Evolutionary conservation across 2,888 invertebrate genomes (phyloP).

Genomic region (Allolobophora icterica): DNA sequence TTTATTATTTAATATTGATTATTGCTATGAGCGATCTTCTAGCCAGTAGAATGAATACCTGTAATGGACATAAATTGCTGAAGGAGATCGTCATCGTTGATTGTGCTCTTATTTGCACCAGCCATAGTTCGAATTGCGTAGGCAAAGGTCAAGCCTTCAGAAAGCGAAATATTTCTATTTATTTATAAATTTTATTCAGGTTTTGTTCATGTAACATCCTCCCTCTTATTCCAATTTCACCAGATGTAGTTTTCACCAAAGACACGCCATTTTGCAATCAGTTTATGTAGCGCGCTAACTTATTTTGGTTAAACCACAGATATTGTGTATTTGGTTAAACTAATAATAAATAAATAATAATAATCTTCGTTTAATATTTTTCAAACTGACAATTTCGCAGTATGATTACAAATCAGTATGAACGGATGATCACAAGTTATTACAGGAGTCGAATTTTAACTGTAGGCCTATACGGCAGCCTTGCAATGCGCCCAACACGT

Average conservation of each 20-base stretch:
- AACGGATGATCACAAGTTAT: too few species aligned
- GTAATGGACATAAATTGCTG: conserved; percentile 21
- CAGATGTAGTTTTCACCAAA: neutral
- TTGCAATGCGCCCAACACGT: too few species aligned
- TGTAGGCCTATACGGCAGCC: too few species aligned
- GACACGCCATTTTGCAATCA: neutral
- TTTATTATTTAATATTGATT: neutral
- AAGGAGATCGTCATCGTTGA: neutral
- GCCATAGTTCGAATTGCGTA: conserved; percentile 9
- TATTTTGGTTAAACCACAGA: too few species aligned
- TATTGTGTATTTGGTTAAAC: too few species aligned
- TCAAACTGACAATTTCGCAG: too few species aligned
- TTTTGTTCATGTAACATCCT: neutral
- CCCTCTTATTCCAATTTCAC: conserved; percentile 13
- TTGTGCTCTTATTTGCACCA: neutral
- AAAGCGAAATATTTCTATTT: neutral
- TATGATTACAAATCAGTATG: too few species aligned
- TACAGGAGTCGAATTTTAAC: too few species aligned
- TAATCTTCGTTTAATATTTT: too few species aligned
- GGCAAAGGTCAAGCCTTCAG: neutral
- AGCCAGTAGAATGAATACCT: neutral
- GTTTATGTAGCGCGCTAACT: neutral
- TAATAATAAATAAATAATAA: too few species aligned
- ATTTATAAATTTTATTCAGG: neutral
- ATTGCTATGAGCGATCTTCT: neutral